phyloP scores from a whole-genome alignment of 2,113 vertebrate genomes.

The Pteruthius melanotis region DNA sequence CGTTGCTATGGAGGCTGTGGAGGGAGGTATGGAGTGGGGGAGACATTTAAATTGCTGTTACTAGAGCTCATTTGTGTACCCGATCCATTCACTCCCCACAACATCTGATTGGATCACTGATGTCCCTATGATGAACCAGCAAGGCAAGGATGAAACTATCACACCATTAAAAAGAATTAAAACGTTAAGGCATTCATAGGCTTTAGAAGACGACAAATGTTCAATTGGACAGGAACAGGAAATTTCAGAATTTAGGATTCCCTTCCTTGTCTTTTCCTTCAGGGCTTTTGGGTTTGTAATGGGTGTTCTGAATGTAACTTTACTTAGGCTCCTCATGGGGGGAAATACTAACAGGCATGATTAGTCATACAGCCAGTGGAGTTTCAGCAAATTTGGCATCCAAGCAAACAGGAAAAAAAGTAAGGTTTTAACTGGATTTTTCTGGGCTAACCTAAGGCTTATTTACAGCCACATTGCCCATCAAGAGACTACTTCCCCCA shows the following conservation, averaged over 20 bases:
- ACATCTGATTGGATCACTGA: neutral
- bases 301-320: neutral
- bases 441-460: slow-evolving; percentile 1
- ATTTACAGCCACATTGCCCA: neutral
- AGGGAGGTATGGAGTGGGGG: neutral
- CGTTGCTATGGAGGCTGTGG: slow-evolving; percentile 41
- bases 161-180: neutral
- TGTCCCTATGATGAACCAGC: neutral
- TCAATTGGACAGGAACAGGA: neutral
- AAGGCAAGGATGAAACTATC: neutral
- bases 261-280: neutral
- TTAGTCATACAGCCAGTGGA: neutral
- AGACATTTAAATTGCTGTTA: neutral
- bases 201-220: neutral
- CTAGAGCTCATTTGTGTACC: neutral
- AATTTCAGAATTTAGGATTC: neutral
- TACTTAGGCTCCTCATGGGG: neutral
- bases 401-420: neutral
- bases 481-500: neutral
- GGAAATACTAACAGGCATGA: neutral
- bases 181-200: neutral
- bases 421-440: neutral
- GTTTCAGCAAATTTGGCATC: neutral
- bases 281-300: neutral
- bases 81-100: neutral